Evolutionary conservation across 2,113 vertebrate genomes (phyloP), one percentile per base, ranked within the genome.

Genomic region (Eulemur macaco): DNA sequence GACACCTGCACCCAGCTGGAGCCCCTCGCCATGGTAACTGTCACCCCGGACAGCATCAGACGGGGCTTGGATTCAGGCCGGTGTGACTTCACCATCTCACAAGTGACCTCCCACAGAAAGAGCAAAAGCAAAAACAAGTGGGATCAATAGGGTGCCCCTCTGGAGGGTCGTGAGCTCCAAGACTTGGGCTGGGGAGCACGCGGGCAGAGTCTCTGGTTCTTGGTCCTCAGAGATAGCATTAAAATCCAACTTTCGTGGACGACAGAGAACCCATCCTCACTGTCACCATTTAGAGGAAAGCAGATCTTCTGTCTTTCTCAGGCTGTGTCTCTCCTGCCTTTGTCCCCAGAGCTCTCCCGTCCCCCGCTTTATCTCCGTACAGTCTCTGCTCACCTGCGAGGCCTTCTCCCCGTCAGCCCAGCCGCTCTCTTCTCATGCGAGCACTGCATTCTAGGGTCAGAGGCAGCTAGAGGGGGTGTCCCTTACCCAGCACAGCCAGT

Each of bases 211-310:
- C 63, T 54, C 73, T 31, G n/a, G 89, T 14, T 60, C 39, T 47
- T 29, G 11, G 66, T 29, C 39, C 25, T 73, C 39, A 69, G 76
- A 69, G 58, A 20, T 7, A 18, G 45, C 58, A 39, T 20, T 78
- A 64, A 25, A 56, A 11, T 42, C 42, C 88, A 56, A 15, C 12
- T 56, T 37, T 39, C 5, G 31, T 10, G 0, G 12, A 64, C 11
- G 47, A 68, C 31, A 54, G 39, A 42, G 13, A 37, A 17, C 23
- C 37, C 12, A 0, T 27, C 52, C 31, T n/a, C 37, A 10, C 20
- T 0, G 15, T n/a, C 20, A n/a, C 50, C 21, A 0, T 68, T 66
- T 25, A 7, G 17, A 1, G 3, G 34, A 76, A 39, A 63, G 45
- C 34, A 52, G n/a, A 42, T 9, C 5, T 8, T 34, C 56, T 37